A percentile compares a stretch with the other conserved stretches of the same genome.
phyloP scores from a whole-genome alignment of 2,888 invertebrate genomes.

The Coleophora deauratella region DNA sequence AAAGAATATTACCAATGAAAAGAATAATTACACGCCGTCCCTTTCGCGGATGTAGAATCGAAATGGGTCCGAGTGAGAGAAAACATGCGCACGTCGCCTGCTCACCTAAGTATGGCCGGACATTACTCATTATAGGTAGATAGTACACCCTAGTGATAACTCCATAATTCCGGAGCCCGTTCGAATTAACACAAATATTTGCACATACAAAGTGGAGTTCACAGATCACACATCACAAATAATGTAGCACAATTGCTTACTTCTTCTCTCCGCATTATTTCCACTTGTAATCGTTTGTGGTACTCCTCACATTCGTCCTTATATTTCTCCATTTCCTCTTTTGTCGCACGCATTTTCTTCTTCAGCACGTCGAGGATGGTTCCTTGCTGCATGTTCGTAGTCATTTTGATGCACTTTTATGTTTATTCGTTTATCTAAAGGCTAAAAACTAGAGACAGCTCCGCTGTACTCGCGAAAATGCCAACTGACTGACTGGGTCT shows the following conservation, averaged over 20 bases:
- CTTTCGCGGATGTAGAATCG: constrained; percentile 40
- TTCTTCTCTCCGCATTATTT: constrained; percentile 98
- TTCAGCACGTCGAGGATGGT: constrained; percentile 97
- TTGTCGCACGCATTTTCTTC: constrained; percentile 99
- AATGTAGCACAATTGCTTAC: constrained; percentile 80
- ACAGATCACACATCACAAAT: constrained; percentile 52
- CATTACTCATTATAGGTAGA: constrained; percentile 74
- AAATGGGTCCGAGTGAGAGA: constrained; percentile 62
- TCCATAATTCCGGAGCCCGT: constrained; percentile 36
- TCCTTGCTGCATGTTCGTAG: constrained; percentile 93
- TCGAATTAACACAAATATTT: constrained; percentile 32
- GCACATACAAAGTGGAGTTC: constrained; percentile 33
- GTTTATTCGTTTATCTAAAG: constrained; percentile 48
- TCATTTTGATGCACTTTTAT: constrained; percentile 79
- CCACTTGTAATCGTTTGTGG: constrained; percentile 95
- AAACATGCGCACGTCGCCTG: constrained; percentile 72
- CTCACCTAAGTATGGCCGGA: constrained; percentile 74
- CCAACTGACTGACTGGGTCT: constrained; percentile 68
- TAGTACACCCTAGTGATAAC: constrained; percentile 60
- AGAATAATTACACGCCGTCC: constrained; percentile 50
- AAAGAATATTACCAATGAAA: constrained; percentile 41
- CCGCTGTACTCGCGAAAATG: constrained; percentile 71
- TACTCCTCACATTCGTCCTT: constrained; percentile 98
- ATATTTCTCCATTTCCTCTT: constrained; percentile 99
- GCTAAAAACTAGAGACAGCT: constrained; percentile 68